A percentile compares a stretch with the other conserved stretches of the same genome.
These are phyloP conservation scores for Xiphophorus birchmanni DNA, from an alignment of 2,797 vertebrate genomes.

Conservation along the genomic window DNA sequence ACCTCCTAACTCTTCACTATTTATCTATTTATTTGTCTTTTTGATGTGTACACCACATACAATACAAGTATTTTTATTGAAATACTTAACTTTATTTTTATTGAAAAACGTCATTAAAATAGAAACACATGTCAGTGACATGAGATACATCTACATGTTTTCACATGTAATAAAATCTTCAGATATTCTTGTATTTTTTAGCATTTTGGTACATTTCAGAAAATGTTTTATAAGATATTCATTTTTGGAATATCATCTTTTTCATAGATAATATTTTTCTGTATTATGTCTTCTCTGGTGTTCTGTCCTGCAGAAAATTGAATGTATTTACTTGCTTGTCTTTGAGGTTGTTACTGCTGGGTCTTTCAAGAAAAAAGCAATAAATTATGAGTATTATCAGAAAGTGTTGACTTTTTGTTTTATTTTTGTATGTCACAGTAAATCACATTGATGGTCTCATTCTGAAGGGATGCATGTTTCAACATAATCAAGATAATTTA, in stretches of 20 bases:
- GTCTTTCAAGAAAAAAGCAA: neutral
- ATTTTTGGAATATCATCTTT: neutral
- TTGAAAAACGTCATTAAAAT: neutral
- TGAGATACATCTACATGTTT: neutral
- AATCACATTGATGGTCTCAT: neutral
- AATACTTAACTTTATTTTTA: neutral
- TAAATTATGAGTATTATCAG: neutral
- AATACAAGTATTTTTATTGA: too few species aligned
- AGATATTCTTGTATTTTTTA: neutral
- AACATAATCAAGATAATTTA: neutral
- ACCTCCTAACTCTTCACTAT: neutral
- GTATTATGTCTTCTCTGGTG: neutral
- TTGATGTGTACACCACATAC: neutral
- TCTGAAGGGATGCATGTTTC: neutral
- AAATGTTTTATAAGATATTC: constrained; percentile 5
- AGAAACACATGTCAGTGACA: constrained; percentile 6
- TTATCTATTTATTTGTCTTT: neutral
- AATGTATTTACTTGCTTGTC: neutral
- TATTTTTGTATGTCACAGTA: neutral
- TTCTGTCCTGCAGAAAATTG: neutral
- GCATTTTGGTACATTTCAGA: neutral
- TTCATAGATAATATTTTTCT: neutral
- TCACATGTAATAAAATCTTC: neutral
- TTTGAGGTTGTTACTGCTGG: neutral
- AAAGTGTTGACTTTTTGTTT: neutral